phyloP scores from a whole-genome alignment of 2,113 vertebrate species.

The Tetrao urogallus region DNA sequence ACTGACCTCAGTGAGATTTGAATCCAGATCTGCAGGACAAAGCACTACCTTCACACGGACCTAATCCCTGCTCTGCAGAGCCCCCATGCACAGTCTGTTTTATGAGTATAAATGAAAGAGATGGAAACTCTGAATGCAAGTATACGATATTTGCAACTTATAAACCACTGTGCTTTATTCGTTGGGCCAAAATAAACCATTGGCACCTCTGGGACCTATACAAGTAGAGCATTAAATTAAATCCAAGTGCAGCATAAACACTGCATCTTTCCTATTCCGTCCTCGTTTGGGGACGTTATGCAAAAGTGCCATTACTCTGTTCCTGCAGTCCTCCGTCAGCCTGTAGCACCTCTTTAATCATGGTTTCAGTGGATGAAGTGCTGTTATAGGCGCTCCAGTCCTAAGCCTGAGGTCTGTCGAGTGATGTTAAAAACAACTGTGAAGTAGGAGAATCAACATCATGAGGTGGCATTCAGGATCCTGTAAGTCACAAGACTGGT shows the following conservation, averaged over 20 bases:
- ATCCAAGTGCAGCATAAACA: neutral
- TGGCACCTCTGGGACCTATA: neutral
- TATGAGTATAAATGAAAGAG: neutral
- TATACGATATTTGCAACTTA: neutral
- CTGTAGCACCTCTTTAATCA: neutral
- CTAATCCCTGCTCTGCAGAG: neutral
- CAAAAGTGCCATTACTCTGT: neutral
- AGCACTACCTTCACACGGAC: neutral
- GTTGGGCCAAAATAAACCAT: neutral
- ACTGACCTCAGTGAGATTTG: neutral
- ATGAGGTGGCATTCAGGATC: neutral
- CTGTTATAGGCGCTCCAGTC: neutral
- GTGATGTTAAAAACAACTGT: neutral
- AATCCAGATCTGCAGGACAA: neutral
- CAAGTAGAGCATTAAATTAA: neutral
- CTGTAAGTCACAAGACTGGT: neutral
- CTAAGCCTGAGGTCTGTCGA: neutral
- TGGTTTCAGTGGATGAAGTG: neutral
- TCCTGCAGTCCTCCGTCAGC: neutral
- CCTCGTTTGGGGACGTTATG: neutral
- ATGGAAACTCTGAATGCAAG: slow-evolving; percentile 21
- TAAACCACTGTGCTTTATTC: neutral
- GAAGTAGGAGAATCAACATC: neutral
- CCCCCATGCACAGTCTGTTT: neutral
- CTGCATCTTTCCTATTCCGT: neutral